A percentile compares a stretch with the other conserved stretches of the same genome.
Conservation (phyloP, 1,140 invertebrate species). For the Hormaphis cornu region DNA sequence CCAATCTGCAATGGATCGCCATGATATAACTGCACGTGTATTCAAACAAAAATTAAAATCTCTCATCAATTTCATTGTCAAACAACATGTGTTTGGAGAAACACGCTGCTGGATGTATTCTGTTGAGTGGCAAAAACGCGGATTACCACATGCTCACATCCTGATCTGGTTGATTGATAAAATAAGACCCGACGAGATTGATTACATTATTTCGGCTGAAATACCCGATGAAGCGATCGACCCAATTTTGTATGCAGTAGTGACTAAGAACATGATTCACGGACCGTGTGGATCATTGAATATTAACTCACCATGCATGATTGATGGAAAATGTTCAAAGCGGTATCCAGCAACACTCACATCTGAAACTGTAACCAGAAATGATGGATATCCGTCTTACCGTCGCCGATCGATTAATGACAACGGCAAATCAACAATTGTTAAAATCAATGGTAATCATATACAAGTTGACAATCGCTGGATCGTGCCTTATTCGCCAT, state of each 20-base stretch:
- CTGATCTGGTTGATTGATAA: conserved; percentile 42
- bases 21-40: conserved; percentile 34
- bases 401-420: conserved; percentile 34
- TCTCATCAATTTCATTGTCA: too few relatives aligned
- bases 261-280: conserved; percentile 48
- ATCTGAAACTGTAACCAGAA: conserved; percentile 37
- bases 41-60: conserved; percentile 34
- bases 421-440: conserved; percentile 18
- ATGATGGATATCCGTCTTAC: conserved; percentile 43
- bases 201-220: conserved; percentile 48
- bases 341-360: conserved; percentile 40
- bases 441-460: conserved; percentile 39
- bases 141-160: too few relatives aligned
- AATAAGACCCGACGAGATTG: conserved; percentile 41
- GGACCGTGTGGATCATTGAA: conserved; percentile 48
- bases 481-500: conserved; percentile 41
- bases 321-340: conserved; percentile 45
- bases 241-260: conserved; percentile 42
- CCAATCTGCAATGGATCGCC: conserved; percentile 37
- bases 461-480: conserved; percentile 38
- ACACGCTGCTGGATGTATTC: too few relatives aligned
- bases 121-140: too few relatives aligned
- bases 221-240: conserved; percentile 46
- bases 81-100: too few relatives aligned
- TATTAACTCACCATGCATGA: conserved; percentile 45